These are phyloP conservation scores for Euzophera pinguis DNA, from an alignment of 2,888 invertebrate genomes.

Conservation along the genomic window DNA sequence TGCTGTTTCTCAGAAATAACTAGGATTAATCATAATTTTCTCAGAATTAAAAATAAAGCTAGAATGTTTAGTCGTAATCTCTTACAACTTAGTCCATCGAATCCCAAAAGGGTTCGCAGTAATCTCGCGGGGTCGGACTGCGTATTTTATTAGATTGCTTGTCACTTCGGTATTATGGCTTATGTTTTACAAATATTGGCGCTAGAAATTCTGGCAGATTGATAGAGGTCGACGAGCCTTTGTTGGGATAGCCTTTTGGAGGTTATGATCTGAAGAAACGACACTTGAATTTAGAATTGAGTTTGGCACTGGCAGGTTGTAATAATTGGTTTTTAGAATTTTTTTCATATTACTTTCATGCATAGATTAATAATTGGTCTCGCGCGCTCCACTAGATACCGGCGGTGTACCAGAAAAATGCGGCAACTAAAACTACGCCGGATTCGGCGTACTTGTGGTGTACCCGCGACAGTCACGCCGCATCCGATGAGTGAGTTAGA, in stretches of 20 bases:
- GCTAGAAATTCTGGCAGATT: constrained; percentile 19
- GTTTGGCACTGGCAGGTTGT: neutral
- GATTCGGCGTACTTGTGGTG: too few relatives aligned
- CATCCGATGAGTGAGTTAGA: too few relatives aligned
- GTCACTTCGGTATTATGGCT: constrained; percentile 51
- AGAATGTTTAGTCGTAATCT: constrained; percentile 16
- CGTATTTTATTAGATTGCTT: constrained; percentile 67
- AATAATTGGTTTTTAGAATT: neutral
- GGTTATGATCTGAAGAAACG: constrained; percentile 4
- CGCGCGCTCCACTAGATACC: too few relatives aligned
- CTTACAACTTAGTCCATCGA: constrained; percentile 26
- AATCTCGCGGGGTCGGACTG: constrained; percentile 54
- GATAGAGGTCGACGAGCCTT: constrained; percentile 19
- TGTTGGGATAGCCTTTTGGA: neutral
- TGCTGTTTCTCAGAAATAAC: too few relatives aligned
- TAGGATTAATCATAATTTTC: too few relatives aligned
- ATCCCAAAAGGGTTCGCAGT: constrained; percentile 48
- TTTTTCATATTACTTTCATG: neutral
- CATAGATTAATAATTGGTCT: too few relatives aligned
- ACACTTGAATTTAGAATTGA: neutral
- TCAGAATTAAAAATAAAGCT: neutral
- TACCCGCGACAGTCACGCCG: too few relatives aligned
- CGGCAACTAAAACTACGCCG: too few relatives aligned
- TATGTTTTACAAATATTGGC: constrained; percentile 64
- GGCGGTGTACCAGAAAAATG: too few relatives aligned